Base-by-base conservation (phyloP, 2,888 invertebrate genomes). In the Nipponacmea schrenckii region DNA sequence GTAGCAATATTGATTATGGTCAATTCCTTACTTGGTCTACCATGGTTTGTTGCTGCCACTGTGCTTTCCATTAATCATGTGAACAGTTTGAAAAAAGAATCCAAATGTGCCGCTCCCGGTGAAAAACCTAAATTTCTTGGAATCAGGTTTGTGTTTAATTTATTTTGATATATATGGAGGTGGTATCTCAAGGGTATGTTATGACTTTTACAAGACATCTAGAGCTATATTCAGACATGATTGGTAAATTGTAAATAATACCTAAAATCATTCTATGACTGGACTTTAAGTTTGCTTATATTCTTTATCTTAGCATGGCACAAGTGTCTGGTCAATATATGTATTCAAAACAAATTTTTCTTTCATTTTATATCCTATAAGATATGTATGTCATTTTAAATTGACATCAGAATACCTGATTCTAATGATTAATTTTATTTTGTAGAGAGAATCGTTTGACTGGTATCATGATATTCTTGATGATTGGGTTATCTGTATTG, bases 41-140 rank as follows among this genome's bases (percentile, higher is more conserved):
- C 98, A 0, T 90, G 90, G 84, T 91, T 90, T 80, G 90, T 98
- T 46, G 98, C 98, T 15, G 98, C 98, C 0, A 98, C 98, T 0
- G 98, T 98, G 1, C 91, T 98, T 48, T 96, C 98, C 77, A 96
- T 99, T 81, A 98, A 97, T 86, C 98, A 98, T 87, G 98, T 98
- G 1, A 96, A 97, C 90, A 96, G 97, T 0, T 90, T 98, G 82
- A 96, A 96, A 90, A 91, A 96, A 79, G 97, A 98, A 89, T 97
- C 97, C 0, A 96, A 97, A 90, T 96, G 96, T 88, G 95, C 97
- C 12, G 98, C 98, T 1, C 98, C 98, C 0, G 98, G 98, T 74
- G 98, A 99, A 89, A 96, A 96, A 83, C 97, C 98, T 0, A 96
- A 94, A 87, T 98, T 98, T 89, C 91, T 98, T 76, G 98, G 98